phyloP scores from a whole-genome alignment of 2,888 invertebrate genomes.

The Cephus pulcher region DNA sequence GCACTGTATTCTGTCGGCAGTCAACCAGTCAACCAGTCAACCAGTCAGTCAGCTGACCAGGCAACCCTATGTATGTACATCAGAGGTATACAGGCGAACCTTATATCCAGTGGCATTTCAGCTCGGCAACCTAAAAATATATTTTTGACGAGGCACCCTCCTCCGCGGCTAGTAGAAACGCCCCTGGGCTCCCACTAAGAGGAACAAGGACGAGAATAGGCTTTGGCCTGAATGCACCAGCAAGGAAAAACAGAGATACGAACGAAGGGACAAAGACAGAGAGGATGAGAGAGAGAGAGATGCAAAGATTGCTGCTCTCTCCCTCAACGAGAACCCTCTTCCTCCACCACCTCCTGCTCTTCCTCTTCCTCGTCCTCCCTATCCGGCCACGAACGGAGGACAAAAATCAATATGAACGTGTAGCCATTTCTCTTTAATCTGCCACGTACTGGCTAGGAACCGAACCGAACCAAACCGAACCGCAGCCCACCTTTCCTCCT shows the following conservation, averaged over 20 bases:
- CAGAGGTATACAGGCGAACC: no score
- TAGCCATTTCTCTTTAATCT: conserved; percentile 67
- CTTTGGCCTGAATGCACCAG: conserved; percentile 47
- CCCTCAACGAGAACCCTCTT: conserved; percentile 49
- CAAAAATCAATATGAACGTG: conserved; percentile 67
- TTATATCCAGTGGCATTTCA: conserved; percentile 12
- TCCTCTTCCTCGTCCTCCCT: conserved; percentile 39
- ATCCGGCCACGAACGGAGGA: conserved; percentile 61
- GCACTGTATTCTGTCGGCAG: no score
- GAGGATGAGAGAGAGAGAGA: conserved; percentile 35
- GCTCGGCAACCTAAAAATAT: conserved; percentile 4
- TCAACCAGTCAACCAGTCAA: no score
- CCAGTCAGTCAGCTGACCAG: no score
- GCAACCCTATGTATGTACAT: no score
- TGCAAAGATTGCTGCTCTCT: conserved; percentile 58
- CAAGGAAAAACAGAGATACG: conserved; percentile 46
- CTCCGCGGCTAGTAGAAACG: conserved; percentile 9
- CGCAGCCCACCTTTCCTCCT: conserved; percentile 17
- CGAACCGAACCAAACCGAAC: conserved; percentile 48
- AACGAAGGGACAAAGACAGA: conserved; percentile 26
- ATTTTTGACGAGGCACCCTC: conserved; percentile 35
- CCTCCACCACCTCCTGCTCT: conserved; percentile 32
- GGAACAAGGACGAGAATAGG: conserved; percentile 21
- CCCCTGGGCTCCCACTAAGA: conserved; percentile 17
- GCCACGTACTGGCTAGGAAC: conserved; percentile 60